phyloP scores from a whole-genome alignment of 92 coral and sea anemone species.

The Anthopleura xanthogrammica region DNA sequence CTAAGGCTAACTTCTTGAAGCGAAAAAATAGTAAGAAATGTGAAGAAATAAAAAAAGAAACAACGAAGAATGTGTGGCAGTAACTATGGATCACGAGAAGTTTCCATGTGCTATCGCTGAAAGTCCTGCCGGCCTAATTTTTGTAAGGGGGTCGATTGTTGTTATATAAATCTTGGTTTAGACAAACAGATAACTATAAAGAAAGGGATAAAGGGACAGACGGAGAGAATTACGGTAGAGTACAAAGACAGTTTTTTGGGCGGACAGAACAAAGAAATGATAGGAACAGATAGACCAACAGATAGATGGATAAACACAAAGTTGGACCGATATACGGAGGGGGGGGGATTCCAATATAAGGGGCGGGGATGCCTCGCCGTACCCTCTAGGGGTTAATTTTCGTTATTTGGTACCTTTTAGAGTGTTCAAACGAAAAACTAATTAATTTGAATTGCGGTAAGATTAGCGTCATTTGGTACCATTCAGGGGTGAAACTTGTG shows the following conservation, averaged over 20 bases:
- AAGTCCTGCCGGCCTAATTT: not conserved
- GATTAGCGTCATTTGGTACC: no score
- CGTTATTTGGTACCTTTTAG: no score
- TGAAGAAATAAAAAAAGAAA: not conserved
- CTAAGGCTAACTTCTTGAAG: no score
- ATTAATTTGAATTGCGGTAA: no score
- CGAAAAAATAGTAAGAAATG: not conserved
- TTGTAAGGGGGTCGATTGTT: constrained; percentile 5
- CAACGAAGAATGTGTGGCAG: constrained; percentile 44
- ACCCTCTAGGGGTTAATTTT: no score
- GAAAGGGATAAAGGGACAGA: not conserved
- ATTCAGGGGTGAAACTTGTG: no score
- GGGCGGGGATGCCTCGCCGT: no score
- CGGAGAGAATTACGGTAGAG: not conserved
- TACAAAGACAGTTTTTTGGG: not conserved
- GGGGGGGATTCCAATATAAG: no score
- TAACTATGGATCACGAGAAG: constrained; percentile 23
- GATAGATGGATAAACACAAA: not conserved
- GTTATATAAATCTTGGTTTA: constrained; percentile 21
- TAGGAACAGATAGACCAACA: no score
- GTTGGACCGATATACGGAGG: no score
- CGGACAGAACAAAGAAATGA: no score
- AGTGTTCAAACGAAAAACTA: no score
- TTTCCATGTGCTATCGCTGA: constrained; percentile 16
- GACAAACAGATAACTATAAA: not conserved